Evolutionary conservation across 1,140 invertebrate genomes (phyloP).

Genomic region (Zaprionus lachaisei): DNA sequence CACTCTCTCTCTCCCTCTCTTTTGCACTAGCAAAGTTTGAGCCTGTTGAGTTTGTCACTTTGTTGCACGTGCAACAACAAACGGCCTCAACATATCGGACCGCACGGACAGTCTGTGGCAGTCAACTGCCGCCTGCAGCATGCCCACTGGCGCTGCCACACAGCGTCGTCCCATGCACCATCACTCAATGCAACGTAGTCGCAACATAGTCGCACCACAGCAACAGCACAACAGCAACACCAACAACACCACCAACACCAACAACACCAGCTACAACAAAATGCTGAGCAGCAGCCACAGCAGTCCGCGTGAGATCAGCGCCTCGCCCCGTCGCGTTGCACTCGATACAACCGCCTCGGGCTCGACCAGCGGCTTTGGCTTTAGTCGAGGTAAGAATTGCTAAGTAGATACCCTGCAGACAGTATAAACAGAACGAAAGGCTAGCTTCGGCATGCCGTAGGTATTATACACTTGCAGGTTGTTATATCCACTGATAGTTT

Average conservation of each 20-base stretch:
- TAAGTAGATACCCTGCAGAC: not conserved
- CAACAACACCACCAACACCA: conserved; percentile 41
- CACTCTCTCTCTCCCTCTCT: not conserved
- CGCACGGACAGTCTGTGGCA: conserved; percentile 81
- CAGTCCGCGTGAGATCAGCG: conserved; percentile 69
- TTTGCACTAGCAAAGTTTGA: not conserved
- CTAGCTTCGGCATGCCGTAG: no score
- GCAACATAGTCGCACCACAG: conserved; percentile 45
- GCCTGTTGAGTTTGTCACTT: conserved; percentile 4
- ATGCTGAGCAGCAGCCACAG: conserved; percentile 76
- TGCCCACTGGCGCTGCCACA: conserved; percentile 45
- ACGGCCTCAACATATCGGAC: conserved; percentile 78
- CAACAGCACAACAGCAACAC: conserved; percentile 43
- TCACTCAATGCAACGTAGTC: conserved; percentile 24
- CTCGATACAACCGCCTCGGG: conserved; percentile 78
- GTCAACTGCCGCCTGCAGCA: conserved; percentile 68
- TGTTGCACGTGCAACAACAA: not conserved
- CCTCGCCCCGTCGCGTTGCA: conserved; percentile 64
- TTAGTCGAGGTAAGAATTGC: conserved; percentile 75
- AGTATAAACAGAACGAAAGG: no score
- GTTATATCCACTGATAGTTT: not conserved
- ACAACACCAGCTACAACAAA: conserved; percentile 47
- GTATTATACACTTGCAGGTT: not conserved
- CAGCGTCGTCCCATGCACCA: conserved; percentile 55
- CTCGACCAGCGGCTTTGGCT: conserved; percentile 74